Base-by-base conservation (phyloP, 1,140 invertebrate genomes). In the Araneus ventricosus region DNA sequence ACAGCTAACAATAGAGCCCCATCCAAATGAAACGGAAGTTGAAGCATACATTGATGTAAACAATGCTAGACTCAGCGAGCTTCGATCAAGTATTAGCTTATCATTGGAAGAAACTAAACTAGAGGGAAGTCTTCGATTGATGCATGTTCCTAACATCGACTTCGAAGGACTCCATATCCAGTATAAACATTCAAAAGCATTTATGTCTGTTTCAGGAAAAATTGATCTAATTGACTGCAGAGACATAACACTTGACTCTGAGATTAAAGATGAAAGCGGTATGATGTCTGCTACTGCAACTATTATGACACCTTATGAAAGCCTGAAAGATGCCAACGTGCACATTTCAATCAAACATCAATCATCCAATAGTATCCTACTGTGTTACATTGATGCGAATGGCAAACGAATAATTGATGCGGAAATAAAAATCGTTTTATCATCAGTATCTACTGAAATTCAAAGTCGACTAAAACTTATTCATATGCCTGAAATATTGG, bases 401-500 rank as follows among this genome's bases (percentile, higher is more conserved):
- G 70, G n/a, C 8, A 22, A 90, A 39, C 34, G 70, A 59, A 90
- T 80, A 37, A 39, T 41, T 79, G 88, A 90, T 90, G 30, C 57
- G 22, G 88, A 90, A 80, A 34, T 90, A 7, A 90, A 30, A 4
- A 30, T 10, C 5, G 8, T 27, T 37, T 79, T 70, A 34, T 80
- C 70, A 37, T n/a, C 70, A 52, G 34, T 27, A n/a, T 41, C 37
- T 6, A 34, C 59, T 8, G 88, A 90, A 80, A 22, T 90, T 6
- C 67, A 90, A 59, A 27, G 88, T 8, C 88, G 88, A 52, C 8
- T 90, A 27, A 90, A 90, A 79, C 34, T 70, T 10, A 57, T 59
- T 80, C 45, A 37, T 24, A 27, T n/a, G 10, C 39, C 63, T 17
- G 88, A 90, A 59, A 57, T 80, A 20, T 90, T 70, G 30, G 41